A percentile compares a stretch with the other conserved stretches of the same genome.
Evolutionary conservation across 1,140 invertebrate species (phyloP).

Genomic region (Laupala kohalensis): DNA sequence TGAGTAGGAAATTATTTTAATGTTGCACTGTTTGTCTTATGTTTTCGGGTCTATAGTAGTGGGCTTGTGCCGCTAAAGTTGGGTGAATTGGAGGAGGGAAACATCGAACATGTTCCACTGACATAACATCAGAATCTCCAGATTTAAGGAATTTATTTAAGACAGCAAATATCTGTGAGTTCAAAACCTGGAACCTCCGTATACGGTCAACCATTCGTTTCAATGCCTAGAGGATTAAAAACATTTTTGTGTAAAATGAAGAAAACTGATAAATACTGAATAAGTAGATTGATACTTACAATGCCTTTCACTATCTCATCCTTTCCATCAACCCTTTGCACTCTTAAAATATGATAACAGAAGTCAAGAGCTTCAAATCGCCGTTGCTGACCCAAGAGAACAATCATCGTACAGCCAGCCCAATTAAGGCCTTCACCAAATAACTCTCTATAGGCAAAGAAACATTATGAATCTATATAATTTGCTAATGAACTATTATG

Average conservation of each 20-base stretch:
- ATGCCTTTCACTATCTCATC: slow-evolving; percentile 93
- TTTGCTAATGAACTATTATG: too few relatives aligned
- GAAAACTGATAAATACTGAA: background rate
- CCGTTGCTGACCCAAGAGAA: slow-evolving; percentile 89
- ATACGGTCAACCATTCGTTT: slow-evolving; percentile 97
- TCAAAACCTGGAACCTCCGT: slow-evolving; percentile 91
- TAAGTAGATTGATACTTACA: slow-evolving; percentile 49
- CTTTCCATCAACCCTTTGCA: slow-evolving; percentile 93
- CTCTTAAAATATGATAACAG: slow-evolving; percentile 93
- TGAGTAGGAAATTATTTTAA: background rate
- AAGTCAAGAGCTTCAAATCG: slow-evolving; percentile 97
- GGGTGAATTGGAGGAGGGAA: slow-evolving; percentile 89
- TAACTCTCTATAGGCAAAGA: slow-evolving; percentile 76
- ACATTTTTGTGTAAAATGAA: slow-evolving; percentile 14
- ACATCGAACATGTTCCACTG: slow-evolving; percentile 91
- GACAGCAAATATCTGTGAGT: slow-evolving; percentile 96
- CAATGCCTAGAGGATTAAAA: slow-evolving; percentile 58
- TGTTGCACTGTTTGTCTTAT: slow-evolving; percentile 29
- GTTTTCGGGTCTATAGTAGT: slow-evolving; percentile 46
- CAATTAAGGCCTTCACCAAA: slow-evolving; percentile 98
- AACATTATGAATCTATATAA: too few relatives aligned
- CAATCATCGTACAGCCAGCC: slow-evolving; percentile 97
- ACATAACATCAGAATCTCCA: slow-evolving; percentile 67
- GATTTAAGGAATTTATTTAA: slow-evolving; percentile 87
- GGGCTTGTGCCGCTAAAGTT: slow-evolving; percentile 41